Evolutionary conservation across 2,113 vertebrate species (phyloP).

Genomic region (Myxocyprinus asiaticus): DNA sequence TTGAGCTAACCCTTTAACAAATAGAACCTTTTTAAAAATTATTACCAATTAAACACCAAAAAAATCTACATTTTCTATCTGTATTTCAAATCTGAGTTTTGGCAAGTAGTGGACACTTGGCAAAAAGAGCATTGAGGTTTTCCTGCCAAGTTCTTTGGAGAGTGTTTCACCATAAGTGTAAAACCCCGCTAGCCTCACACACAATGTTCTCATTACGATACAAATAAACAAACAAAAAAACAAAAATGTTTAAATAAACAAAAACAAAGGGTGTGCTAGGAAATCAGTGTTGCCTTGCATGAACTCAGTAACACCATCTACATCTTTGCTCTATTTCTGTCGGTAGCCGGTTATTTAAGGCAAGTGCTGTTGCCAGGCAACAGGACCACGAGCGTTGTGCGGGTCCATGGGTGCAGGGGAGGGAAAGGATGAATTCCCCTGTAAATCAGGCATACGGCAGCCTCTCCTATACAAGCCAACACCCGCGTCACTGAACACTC

Average conservation of each 20-base stretch:
- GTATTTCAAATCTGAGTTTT: no score
- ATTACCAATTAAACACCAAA: no score
- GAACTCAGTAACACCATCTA: conserved; percentile 68
- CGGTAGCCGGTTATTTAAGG: conserved; percentile 76
- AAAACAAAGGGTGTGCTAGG: conserved; percentile 49
- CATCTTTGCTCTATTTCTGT: conserved; percentile 69
- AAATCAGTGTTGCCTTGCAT: conserved; percentile 68
- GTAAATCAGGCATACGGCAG: conserved; percentile 60
- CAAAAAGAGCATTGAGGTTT: not conserved
- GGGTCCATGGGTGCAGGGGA: conserved; percentile 66
- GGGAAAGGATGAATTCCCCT: conserved; percentile 65
- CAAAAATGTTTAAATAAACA: conserved; percentile 11
- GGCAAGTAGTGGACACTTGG: no score
- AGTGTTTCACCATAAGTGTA: not conserved
- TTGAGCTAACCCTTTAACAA: no score
- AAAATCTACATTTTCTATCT: no score
- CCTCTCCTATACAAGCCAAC: conserved; percentile 62
- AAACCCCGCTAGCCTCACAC: not conserved
- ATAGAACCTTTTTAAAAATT: no score
- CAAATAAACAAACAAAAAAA: not conserved
- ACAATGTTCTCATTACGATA: conserved; percentile 1
- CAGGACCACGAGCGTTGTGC: conserved; percentile 68
- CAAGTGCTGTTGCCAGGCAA: conserved; percentile 80
- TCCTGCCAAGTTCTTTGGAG: not conserved
- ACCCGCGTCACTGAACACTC: conserved; percentile 67